Percentiles rank a stretch among this genome's conserved stretches.
Conservation (phyloP, 2,888 invertebrate genomes). For the Aphodius sticticus region DNA sequence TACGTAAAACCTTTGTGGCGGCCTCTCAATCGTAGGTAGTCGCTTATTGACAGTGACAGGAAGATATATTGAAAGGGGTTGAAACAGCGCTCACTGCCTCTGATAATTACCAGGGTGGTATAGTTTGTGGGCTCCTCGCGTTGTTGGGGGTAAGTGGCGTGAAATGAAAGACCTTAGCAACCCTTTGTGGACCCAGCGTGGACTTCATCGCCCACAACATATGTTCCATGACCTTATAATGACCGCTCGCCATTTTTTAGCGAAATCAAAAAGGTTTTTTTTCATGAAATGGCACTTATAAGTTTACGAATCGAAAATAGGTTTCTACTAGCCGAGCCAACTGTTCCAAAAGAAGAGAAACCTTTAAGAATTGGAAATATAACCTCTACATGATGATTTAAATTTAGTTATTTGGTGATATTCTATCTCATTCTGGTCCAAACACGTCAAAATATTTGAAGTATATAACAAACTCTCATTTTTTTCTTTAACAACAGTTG, state of each 20-base stretch:
- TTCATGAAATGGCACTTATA: background rate
- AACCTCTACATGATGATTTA: no score
- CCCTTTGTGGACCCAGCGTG: background rate
- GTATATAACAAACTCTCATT: no score
- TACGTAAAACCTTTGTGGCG: background rate
- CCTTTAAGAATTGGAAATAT: no score
- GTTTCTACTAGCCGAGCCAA: background rate
- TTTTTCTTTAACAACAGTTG: no score
- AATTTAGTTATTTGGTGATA: no score
- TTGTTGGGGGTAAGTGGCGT: conserved; percentile 4
- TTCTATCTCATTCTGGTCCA: no score
- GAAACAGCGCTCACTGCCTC: background rate
- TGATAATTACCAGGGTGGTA: conserved; percentile 4
- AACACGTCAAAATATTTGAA: no score
- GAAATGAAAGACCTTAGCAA: conserved; percentile 4
- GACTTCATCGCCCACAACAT: background rate
- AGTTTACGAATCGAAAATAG: background rate
- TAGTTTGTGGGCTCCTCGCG: background rate
- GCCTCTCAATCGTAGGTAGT: background rate
- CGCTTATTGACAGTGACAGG: background rate
- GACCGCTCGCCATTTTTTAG: background rate
- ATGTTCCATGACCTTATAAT: background rate
- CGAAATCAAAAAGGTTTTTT: background rate
- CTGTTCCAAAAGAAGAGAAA: background rate
- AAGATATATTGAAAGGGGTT: background rate